Percentiles rank a stretch among this genome's conserved stretches.
Evolutionary conservation across 2,113 vertebrate species (phyloP).

Genomic region (Edolisoma coerulescens): DNA sequence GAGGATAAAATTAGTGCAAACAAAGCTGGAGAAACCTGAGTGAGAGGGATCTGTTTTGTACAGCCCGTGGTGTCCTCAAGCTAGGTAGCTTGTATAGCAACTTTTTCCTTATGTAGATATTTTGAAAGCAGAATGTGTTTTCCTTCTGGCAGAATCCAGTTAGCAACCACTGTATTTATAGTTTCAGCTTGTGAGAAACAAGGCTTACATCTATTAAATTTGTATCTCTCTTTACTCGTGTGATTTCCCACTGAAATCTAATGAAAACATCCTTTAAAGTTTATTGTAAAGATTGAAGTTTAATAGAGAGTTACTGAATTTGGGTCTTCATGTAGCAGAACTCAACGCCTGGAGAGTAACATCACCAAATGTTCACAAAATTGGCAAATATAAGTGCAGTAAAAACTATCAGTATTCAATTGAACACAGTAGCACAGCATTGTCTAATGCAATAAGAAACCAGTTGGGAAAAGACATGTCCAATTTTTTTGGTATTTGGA

Average conservation of each 20-base stretch:
- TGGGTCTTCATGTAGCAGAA: neutral
- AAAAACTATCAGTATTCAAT: neutral
- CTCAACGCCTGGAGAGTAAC: neutral
- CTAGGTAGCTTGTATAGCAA: neutral
- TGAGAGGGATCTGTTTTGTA: neutral
- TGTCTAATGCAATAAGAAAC: slow-evolving; percentile 8
- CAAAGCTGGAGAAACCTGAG: neutral
- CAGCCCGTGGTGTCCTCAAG: neutral
- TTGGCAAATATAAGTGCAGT: neutral
- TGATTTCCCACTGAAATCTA: neutral
- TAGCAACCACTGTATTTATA: neutral
- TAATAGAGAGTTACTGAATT: neutral
- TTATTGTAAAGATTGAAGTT: slow-evolving; percentile 10
- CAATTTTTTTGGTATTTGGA: neutral
- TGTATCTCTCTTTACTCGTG: neutral
- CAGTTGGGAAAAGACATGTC: neutral
- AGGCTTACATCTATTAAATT: neutral
- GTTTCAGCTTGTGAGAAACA: neutral
- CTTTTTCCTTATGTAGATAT: neutral
- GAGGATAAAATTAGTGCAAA: neutral
- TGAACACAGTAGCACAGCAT: neutral
- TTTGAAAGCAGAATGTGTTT: slow-evolving; percentile 6
- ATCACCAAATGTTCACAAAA: neutral
- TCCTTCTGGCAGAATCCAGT: neutral
- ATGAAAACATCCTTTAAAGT: slow-evolving; percentile 11